A percentile compares a stretch with the other conserved stretches of the same genome.
phyloP scores from a whole-genome alignment of 35 echinoderm and acorn worm genomes.

The Apostichopus californicus region DNA sequence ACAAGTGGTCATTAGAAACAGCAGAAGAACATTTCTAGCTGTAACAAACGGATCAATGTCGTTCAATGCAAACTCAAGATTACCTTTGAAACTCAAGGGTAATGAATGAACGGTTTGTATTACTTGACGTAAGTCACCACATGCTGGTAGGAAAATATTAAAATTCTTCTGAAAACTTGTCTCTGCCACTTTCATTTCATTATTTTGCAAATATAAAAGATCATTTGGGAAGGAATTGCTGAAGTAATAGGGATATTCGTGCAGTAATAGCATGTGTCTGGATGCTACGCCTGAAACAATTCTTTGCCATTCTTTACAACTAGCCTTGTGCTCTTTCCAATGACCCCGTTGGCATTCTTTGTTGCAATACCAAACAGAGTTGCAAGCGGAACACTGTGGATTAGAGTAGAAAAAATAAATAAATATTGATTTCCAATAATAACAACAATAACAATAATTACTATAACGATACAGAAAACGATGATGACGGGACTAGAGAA shows the following conservation, averaged over 20 bases:
- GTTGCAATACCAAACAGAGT: conserved; percentile 39
- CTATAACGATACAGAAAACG: too few relatives aligned
- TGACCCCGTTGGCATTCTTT: conserved; percentile 19
- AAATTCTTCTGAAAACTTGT: not conserved
- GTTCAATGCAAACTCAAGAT: conserved; percentile 51
- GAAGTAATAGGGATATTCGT: conserved; percentile 21
- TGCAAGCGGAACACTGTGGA: conserved; percentile 45
- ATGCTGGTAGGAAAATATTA: conserved; percentile 55
- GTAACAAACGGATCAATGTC: conserved; percentile 70
- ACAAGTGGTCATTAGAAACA: conserved; percentile 59
- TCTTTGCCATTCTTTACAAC: not conserved
- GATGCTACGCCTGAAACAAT: not conserved
- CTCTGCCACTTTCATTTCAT: conserved; percentile 40
- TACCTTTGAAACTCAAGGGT: conserved; percentile 48
- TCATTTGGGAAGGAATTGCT: conserved; percentile 45
- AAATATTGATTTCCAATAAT: too few relatives aligned
- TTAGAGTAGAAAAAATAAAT: not conserved
- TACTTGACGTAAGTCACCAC: conserved; percentile 73
- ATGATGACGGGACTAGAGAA: too few relatives aligned
- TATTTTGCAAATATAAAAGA: conserved; percentile 37
- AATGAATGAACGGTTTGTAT: conserved; percentile 66
- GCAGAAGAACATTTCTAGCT: conserved; percentile 73
- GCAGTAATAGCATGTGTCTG: not conserved
- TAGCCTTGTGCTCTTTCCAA: conserved; percentile 7
- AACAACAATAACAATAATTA: too few relatives aligned